Base-by-base conservation (phyloP, 2,888 invertebrate species). In the Nezara viridula region DNA sequence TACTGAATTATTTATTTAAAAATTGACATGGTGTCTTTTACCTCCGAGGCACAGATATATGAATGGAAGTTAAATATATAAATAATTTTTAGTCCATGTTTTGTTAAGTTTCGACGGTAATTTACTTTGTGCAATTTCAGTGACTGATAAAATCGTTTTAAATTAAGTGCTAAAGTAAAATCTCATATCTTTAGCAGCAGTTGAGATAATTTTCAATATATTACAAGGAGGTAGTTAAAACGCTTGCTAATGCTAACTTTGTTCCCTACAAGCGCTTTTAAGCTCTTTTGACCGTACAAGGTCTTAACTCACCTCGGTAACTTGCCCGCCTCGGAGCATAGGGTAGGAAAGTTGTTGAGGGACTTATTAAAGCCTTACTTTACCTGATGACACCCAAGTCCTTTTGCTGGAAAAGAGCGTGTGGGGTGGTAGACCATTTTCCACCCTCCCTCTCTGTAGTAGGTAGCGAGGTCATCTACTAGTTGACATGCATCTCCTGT, bases 241-340 rank as follows among this genome's bases (percentile, higher is more conserved):
- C 60, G 27, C 60, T 32, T 60, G 60, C 14, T 60, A 27, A 60
- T 4, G 16, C 14, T 32, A 60, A 60, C 60, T 60, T 60, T 60
- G 60, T 60, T 27, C 27, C 5, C 27, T 60, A 60, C 27, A 60
- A 60, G 60, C 27, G 27, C 60, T 60, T 60, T 60, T 60, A 60
- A 60, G 60, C 60, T 32, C 60, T 60, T 60, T 60, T 60, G 60
- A 60, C 60, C 60, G 60, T 60, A 60, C 60, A 60, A 14, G 27
- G 60, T 60, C 60, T 60, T 60, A 60, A 60, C 60, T 60, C 60
- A 27, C 14, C 0, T 27, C 9, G 60, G 27, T 32, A 60, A 60
- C 60, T 60, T 60, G 16, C 14, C 55, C 3, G n/a, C n/a, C 60
- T 16, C 27, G 27, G 55, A n/a, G 55, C 10, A 16, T 27, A 27